Evolutionary conservation across 1,140 invertebrate species (phyloP).

Genomic region (Leptonema lineaticorne): DNA sequence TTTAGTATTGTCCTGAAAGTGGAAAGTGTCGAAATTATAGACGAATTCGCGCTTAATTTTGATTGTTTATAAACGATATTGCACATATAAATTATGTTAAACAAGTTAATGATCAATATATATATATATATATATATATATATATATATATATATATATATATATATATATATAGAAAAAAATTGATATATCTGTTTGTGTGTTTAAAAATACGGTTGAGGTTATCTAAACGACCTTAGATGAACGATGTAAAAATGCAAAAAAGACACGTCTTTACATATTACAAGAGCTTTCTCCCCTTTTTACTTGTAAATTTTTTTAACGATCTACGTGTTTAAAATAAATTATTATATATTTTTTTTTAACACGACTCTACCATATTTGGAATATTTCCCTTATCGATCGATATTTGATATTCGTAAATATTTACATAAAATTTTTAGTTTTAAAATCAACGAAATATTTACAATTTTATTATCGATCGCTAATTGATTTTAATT

Average conservation of each 20-base stretch:
- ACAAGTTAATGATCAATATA: neutral
- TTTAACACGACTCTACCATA: too few relatives aligned
- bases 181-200: neutral
- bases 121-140: too few relatives aligned
- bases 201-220: constrained; percentile 9
- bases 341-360: constrained; percentile 5
- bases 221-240: constrained; percentile 15
- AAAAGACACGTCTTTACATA: neutral
- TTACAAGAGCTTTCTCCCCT: constrained; percentile 12
- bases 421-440: too few relatives aligned
- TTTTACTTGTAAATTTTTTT: constrained; percentile 17
- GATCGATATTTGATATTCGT: too few relatives aligned
- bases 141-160: too few relatives aligned
- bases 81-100: neutral
- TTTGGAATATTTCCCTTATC: too few relatives aligned
- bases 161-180: too few relatives aligned
- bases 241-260: constrained; percentile 19
- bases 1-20: too few relatives aligned
- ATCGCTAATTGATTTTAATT: too few relatives aligned
- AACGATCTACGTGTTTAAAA: neutral
- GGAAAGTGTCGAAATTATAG: neutral
- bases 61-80: neutral
- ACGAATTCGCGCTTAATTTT: too few relatives aligned
- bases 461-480: too few relatives aligned
- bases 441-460: too few relatives aligned